Conservation (phyloP, 2,797 vertebrate genomes). For the Falco concolor region DNA sequence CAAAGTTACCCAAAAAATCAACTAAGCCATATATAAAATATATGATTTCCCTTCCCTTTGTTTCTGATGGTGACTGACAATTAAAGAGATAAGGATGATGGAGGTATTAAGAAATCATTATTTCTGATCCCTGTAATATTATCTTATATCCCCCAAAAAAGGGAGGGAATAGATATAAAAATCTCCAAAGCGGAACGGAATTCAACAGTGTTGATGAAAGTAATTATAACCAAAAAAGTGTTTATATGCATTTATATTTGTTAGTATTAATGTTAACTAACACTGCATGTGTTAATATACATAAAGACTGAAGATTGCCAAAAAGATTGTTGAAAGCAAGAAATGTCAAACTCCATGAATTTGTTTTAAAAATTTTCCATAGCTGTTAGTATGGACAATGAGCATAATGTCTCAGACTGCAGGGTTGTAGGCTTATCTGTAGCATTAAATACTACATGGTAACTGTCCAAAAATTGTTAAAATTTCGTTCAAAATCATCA, state of each 20-base stretch:
- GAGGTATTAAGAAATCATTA: background rate
- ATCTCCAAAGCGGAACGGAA: background rate
- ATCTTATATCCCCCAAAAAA: background rate
- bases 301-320: conserved; percentile 28
- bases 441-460: background rate
- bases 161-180: background rate
- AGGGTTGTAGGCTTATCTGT: background rate
- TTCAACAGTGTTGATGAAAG: background rate
- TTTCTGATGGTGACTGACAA: background rate
- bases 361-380: background rate
- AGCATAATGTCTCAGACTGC: background rate
- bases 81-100: background rate
- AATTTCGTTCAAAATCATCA: background rate
- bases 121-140: background rate
- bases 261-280: conserved; percentile 48
- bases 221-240: background rate
- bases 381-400: conserved; percentile 6
- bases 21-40: background rate
- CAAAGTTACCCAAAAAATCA: background rate
- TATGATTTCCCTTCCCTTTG: background rate
- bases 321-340: conserved; percentile 15
- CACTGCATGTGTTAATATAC: conserved; percentile 44
- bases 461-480: background rate
- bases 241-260: conserved; percentile 42
- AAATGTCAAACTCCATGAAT: conserved; percentile 24